Conservation (phyloP, 2,113 vertebrate species). For the Forbesichthys agassizii region DNA sequence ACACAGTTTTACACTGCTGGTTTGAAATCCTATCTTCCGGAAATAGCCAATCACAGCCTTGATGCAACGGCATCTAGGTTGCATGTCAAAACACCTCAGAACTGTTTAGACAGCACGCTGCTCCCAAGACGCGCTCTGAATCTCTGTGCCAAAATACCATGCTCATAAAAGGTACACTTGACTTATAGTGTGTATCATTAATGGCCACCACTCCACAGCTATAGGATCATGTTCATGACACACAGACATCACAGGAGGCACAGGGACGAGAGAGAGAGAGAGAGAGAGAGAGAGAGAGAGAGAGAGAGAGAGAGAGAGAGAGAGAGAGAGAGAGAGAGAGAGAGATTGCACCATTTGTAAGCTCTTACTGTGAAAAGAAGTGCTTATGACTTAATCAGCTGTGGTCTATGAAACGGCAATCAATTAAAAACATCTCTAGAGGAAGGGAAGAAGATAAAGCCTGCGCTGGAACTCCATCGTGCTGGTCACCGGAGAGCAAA, state of each 20-base stretch:
- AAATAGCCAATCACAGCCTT: too few relatives aligned
- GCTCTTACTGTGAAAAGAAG: too few relatives aligned
- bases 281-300: not conserved
- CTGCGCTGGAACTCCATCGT: not conserved
- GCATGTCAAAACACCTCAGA: too few relatives aligned
- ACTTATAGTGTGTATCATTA: constrained; percentile 63
- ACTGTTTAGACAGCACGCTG: too few relatives aligned
- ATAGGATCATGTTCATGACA: constrained; percentile 65
- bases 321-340: not conserved
- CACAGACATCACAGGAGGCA: constrained; percentile 44
- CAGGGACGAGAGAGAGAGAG: not conserved
- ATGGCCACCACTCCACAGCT: constrained; percentile 64
- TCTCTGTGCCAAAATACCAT: too few relatives aligned
- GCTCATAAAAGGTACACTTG: constrained; percentile 27
- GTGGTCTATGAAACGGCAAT: not conserved
- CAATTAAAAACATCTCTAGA: constrained; percentile 2
- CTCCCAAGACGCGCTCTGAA: too few relatives aligned
- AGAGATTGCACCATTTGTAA: too few relatives aligned
- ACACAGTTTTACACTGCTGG: too few relatives aligned
- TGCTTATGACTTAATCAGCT: too few relatives aligned
- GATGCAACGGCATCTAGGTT: too few relatives aligned
- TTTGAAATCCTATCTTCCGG: too few relatives aligned
- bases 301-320: not conserved
- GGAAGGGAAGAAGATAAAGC: not conserved
- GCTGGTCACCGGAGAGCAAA: constrained; percentile 6